Base-by-base conservation (phyloP, 2,797 vertebrate genomes). In the Parambassis ranga region DNA sequence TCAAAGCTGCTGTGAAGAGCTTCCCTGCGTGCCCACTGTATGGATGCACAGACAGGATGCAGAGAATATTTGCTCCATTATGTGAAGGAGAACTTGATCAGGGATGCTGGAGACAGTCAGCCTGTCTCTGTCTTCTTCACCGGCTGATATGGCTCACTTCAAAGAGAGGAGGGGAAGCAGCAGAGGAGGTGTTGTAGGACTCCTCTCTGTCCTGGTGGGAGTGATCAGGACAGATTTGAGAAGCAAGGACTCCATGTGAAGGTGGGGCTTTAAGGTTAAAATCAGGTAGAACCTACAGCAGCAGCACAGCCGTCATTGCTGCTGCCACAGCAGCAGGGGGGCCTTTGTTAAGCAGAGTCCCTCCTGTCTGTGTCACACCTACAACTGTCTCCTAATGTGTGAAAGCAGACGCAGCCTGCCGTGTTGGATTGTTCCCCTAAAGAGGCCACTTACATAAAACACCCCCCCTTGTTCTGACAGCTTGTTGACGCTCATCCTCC, bases 111-210 rank as follows among this genome's bases (percentile, higher is more conserved):
- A 88, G 86, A 75, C 82, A 74, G 86, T 48, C 80, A 64, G 83
- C 64, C 70, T 70, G 71, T 72, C 82, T 76, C 61, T 27, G 41
- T 6, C 10, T 31, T 26, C 71, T 49, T 57, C 65, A 38, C 27
- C 72, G 61, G 41, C 52, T 73, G 72, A 86, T 77, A 68, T 55
- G 65, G 51, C 62, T 75, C 63, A 78, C 78, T 77, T 90, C 83
- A 88, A 87, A 89, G 84, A 37, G 64, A 42, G 56, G 4, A 38
- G 61, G 72, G 79, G 83, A 81, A 79, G 85, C 49, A 7, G 22
- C 7, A 24, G 49, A 22, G 37, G 81, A 87, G 84, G 81, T 85
- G 79, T 85, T 15, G 16, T 51, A 77, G 75, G 87, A 85, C 81
- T 76, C 71, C 50, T 56, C 79, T 76, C 71, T 83, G 60, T 43